These are phyloP conservation scores for Prunella strophiata DNA, from an alignment of 2,797 vertebrate genomes.

Conservation along the genomic window DNA sequence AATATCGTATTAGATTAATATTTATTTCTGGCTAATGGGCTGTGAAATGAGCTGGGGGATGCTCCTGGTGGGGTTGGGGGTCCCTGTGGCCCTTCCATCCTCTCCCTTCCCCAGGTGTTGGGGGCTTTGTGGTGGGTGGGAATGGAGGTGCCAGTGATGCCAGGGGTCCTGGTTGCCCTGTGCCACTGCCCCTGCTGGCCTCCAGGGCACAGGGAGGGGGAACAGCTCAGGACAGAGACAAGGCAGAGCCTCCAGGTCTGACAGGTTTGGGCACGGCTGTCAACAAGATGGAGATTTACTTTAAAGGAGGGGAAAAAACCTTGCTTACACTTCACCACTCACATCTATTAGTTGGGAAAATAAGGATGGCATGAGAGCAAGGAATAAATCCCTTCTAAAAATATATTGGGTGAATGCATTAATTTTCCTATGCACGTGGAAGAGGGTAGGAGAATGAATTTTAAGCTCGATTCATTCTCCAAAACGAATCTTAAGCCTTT, in stretches of 20 bases:
- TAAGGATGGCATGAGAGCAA: not conserved
- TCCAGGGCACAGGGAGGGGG: not conserved
- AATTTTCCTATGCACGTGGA: not conserved
- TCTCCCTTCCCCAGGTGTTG: rapidly evolving
- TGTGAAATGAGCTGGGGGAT: constrained; percentile 28
- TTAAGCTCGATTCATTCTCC: constrained; percentile 30
- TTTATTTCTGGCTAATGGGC: constrained; percentile 64
- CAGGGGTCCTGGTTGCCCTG: rapidly evolving
- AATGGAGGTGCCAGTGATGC: rapidly evolving
- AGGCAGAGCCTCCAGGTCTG: not conserved
- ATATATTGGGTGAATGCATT: not conserved
- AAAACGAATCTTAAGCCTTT: constrained; percentile 23
- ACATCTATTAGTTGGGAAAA: constrained; percentile 22
- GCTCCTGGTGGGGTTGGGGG: not conserved
- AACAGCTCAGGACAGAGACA: rapidly evolving
- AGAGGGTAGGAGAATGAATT: not conserved
- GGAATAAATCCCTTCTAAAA: constrained; percentile 30
- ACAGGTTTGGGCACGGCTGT: not conserved
- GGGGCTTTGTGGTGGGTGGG: rapidly evolving
- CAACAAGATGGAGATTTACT: not conserved
- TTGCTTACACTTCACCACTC: not conserved
- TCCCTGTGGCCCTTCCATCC: not conserved
- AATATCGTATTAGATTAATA: constrained; percentile 63
- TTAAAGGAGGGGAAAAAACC: not conserved
- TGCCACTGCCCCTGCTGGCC: not conserved